Evolutionary conservation across 1,140 invertebrate species (phyloP), one percentile per base, ranked within the genome.

Genomic region (Lepidurus arcticus): DNA sequence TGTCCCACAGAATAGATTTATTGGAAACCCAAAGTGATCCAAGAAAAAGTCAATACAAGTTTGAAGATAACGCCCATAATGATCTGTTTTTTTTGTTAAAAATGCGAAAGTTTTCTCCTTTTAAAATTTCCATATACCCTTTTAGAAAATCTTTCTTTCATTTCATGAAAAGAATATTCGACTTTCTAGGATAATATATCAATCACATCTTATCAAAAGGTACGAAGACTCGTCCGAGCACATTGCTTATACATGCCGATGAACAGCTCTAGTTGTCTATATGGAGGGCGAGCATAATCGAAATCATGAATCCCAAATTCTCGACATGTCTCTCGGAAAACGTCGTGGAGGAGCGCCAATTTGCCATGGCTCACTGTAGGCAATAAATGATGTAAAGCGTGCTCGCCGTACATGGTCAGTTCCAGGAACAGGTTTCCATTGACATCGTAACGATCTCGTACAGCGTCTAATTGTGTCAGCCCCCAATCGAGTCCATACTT

Each of bases 361-460:
- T 90, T 88, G 21, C 76, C 79, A 81, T 94, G 92, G 82, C 94
- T 93, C 16, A 95, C 82, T 0, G 92, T 93, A 0, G 93, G 93
- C 80, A 95, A 90, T 1, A 95, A 85, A 86, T 95, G 93, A 83
- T 95, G 93, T 1, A 94, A 84, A 1, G 86, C 85, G 83, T 95
- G 94, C 47, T 91, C 89, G 9, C 93, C 93, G 80, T 93, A 95
- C 80, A 89, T 88, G 0, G 90, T 91, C 42, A 94, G 81, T 0
- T 88, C 88, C 44, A 92, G 84, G 81, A 93, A 90, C 42, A 90
- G 84, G n/a, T 87, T 90, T 1, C 88, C 87, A 34, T 90, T 90
- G n/a, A 93, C 86, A 73, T 93, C 90, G 5, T 86, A 85, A 77
- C 92, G 88, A 81, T 93, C 92, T 80, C 90, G 88, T 0, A 92